Base-by-base conservation (phyloP, 2,113 vertebrate genomes). In the Clinocottus analis region DNA sequence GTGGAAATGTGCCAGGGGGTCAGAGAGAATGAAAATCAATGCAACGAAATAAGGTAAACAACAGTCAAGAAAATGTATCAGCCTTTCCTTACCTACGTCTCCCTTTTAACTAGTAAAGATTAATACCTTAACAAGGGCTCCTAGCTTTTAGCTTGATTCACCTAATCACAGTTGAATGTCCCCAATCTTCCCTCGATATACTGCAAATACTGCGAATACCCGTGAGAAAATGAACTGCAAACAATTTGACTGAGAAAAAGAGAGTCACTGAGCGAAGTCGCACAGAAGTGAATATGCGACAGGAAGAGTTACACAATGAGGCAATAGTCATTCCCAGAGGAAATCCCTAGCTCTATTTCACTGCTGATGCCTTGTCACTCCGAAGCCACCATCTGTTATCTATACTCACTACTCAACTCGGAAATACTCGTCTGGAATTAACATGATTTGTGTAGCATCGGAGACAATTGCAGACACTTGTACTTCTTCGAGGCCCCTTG, bases 341-440 rank as follows among this genome's bases (percentile, higher is more conserved):
- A 85, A 47, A 65, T 66, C 64, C 59, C 23, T 9, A 14, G 31
- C 71, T 90, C 59, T 63, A 37, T 81, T 79, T 74, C 67, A 68
- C 78, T 29, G 59, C 45, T 73, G 80, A 87, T 56, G 80, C 64
- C 73, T 75, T 83, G 83, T 85, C 80, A 81, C 45, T 75, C 63
- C 63, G 68, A 78, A 87, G 64, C n/a, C 60, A 51, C 51, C 85
- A 72, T 68, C 71, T 84, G 70, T 75, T 72, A 2, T 47, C 47
- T 21, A 13, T 4, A 55, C 33, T 59, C 39, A 56, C 67, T 61
- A 65, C 75, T 69, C 39, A 66, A 75, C 74, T 64, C 35, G 16
- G 10, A 56, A 64, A 84, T 37, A 56, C 8, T 47, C 1, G 2
- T 33, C 37, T 80, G 17, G 33, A 71, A 73, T 27, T 19, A 45